Base-by-base conservation (phyloP, 2,797 vertebrate genomes). In the Aplochiton taeniatus region DNA sequence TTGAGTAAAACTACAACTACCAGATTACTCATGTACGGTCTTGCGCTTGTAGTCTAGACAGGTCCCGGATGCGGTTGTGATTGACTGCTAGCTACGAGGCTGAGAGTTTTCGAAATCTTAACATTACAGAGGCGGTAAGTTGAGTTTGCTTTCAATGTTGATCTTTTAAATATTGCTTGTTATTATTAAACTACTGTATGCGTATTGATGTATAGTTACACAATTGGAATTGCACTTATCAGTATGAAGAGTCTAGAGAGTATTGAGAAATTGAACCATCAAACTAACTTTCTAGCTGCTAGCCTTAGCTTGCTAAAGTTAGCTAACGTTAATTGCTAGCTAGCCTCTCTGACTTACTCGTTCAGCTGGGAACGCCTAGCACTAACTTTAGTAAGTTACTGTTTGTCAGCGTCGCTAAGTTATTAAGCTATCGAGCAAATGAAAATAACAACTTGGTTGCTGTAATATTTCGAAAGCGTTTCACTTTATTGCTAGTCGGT, bases 11-110 rank as follows among this genome's bases (percentile, higher is more conserved):
- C 88, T 87, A 89, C 89, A 85, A 75, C 63, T 81, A 44, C 89
- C 89, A 71, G 42, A 0, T 0, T 72, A 65, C 75, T 42, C 31
- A 46, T 14, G 42, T 44, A 42, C 41, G 11, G 31, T 18, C 14
- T 19, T 44, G 19, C 10, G 9, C 67, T 68, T 45, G 51, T 54
- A 75, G 85, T 76, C 44, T 4, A 0, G 83, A 76, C 87, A 82
- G 83, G 85, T 91, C 88, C 91, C 90, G 90, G 91, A 92, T 91
- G 89, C 89, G 84, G 85, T 85, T 89, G 87, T 89, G 88, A 89
- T 84, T 91, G 85, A 90, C 83, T 87, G 81, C 31, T 31, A 31
- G 31, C 31, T 74, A 86, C 86, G 69, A 88, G 74, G 85, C 82
- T 78, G 85, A 84, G 88, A 83, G 85, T 86, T 81, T 85, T 86